A percentile compares a stretch with the other conserved stretches of the same genome.
These are phyloP conservation scores for Chaetura pelagica DNA, from an alignment of 2,113 vertebrate species.

Conservation along the genomic window DNA sequence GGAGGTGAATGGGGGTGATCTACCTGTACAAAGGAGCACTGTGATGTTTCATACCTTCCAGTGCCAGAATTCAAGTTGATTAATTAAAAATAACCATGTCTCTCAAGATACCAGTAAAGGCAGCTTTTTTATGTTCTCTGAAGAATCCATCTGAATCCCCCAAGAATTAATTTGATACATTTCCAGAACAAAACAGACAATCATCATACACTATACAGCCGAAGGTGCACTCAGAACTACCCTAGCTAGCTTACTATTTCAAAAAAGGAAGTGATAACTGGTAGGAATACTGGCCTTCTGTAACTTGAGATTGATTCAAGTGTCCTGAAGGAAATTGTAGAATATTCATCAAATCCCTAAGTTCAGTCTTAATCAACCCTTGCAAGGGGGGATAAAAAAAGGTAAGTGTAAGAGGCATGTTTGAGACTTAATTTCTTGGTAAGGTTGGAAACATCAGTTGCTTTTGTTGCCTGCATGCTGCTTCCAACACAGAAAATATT, in stretches of 20 bases:
- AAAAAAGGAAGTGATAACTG: neutral
- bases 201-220: neutral
- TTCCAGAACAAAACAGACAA: neutral
- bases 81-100: neutral
- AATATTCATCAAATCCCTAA: neutral
- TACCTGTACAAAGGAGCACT: neutral
- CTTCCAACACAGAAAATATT: neutral
- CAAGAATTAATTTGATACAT: neutral
- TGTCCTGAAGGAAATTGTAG: neutral
- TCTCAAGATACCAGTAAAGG: neutral
- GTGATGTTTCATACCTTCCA: neutral
- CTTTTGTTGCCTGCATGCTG: neutral
- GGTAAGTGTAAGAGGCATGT: neutral
- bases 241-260: neutral
- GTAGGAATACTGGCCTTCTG: neutral
- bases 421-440: neutral
- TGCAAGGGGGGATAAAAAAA: neutral
- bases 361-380: neutral
- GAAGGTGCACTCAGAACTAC: neutral
- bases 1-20: neutral
- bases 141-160: neutral
- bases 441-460: neutral
- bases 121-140: neutral
- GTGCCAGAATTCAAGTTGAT: neutral
- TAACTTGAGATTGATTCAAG: neutral